Conservation (phyloP, 2,888 invertebrate species). For the Eristalis intricaria region DNA sequence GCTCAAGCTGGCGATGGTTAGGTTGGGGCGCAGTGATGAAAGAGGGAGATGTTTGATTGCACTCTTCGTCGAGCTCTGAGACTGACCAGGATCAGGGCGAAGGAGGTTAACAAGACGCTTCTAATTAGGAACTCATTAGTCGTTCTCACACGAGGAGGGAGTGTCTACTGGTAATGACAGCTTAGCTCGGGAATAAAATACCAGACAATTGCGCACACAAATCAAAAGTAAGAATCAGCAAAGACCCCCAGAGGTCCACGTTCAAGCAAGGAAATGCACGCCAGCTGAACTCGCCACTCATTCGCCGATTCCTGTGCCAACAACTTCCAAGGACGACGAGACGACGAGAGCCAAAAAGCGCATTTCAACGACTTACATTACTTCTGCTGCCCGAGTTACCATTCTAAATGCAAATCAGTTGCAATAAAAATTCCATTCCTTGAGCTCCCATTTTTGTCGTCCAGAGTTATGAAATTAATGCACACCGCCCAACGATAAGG, state of each 20-base stretch:
- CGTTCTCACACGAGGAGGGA: background rate
- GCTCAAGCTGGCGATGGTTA: background rate
- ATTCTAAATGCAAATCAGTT: conserved; percentile 59
- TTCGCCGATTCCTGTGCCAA: background rate
- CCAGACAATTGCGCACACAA: background rate
- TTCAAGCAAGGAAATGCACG: conserved; percentile 4
- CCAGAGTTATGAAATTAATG: conserved; percentile 34
- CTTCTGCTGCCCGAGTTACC: conserved; percentile 26
- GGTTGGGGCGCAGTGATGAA: background rate
- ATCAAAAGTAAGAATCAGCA: background rate
- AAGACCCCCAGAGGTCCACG: background rate
- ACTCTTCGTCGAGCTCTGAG: background rate
- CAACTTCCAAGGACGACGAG: background rate
- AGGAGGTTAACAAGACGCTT: background rate
- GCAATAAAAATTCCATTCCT: conserved; percentile 58
- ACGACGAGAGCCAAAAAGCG: conserved; percentile 9
- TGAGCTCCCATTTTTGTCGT: conserved; percentile 10
- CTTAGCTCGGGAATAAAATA: conserved; percentile 18
- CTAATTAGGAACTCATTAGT: conserved; percentile 65
- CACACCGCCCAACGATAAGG: conserved; percentile 36
- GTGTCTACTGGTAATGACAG: conserved; percentile 43
- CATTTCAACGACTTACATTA: conserved; percentile 38
- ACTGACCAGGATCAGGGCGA: too few species aligned
- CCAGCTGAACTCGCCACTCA: background rate
- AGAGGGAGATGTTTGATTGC: background rate